Evolutionary conservation across 2,888 invertebrate species (phyloP).

Genomic region (Lepidonotus clava): DNA sequence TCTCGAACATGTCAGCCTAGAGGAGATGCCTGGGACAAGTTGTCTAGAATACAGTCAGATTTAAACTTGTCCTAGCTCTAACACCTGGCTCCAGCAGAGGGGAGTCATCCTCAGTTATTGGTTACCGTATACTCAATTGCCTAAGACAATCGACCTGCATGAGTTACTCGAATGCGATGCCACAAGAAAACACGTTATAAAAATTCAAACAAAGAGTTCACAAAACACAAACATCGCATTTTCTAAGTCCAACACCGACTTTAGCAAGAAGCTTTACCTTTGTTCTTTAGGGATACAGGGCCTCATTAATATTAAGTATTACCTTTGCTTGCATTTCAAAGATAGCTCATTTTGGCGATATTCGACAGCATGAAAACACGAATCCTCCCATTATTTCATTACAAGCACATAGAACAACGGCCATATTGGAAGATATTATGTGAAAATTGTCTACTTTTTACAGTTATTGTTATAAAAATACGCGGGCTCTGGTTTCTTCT

Average conservation of each 20-base stretch:
- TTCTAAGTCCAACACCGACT: background rate
- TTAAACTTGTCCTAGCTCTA: background rate
- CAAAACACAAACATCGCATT: background rate
- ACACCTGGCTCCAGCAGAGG: background rate
- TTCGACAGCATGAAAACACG: slow-evolving; percentile 22
- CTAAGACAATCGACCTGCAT: slow-evolving; percentile 7
- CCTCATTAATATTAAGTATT: background rate
- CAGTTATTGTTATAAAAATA: background rate
- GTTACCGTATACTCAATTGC: slow-evolving; percentile 32
- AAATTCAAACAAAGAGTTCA: background rate
- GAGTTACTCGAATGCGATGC: slow-evolving; percentile 5
- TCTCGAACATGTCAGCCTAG: slow-evolving; percentile 30
- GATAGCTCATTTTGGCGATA: background rate
- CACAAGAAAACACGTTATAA: background rate
- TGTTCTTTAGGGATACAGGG: background rate
- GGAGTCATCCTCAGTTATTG: background rate
- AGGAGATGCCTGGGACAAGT: slow-evolving; percentile 21
- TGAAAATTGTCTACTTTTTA: slow-evolving; percentile 1
- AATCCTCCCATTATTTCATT: background rate
- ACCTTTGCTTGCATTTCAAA: slow-evolving; percentile 17
- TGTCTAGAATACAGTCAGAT: background rate
- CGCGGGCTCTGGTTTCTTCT: slow-evolving; percentile 25
- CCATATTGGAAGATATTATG: slow-evolving; percentile 26
- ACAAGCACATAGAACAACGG: slow-evolving; percentile 26
- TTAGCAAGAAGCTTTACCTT: background rate